Conservation (phyloP, 2,797 vertebrate species). For the Eulemur rubriventer region DNA sequence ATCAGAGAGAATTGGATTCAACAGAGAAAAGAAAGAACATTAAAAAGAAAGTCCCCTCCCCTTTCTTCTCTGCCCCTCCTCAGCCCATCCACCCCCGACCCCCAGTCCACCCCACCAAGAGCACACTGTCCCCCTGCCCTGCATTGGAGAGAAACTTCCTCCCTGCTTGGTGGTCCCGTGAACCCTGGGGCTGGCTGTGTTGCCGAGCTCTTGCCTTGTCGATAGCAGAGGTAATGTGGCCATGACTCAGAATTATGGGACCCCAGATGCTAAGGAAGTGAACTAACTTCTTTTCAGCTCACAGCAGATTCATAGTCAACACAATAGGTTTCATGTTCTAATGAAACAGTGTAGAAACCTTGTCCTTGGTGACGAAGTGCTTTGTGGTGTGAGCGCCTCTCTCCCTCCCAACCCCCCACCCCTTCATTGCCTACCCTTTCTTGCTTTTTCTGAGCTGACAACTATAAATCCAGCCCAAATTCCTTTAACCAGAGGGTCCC, state of each 20-base stretch:
- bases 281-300: constrained; percentile 71
- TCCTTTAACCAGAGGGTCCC: constrained; percentile 70
- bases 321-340: constrained; percentile 72
- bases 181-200: background rate
- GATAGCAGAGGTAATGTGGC: constrained; percentile 74
- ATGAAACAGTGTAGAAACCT: constrained; percentile 80
- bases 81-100: accelerated
- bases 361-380: constrained; percentile 47
- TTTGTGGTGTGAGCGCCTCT: background rate
- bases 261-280: constrained; percentile 69
- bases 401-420: background rate
- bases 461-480: constrained; percentile 73
- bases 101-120: background rate
- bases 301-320: constrained; percentile 50
- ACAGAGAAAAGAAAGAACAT: constrained; percentile 8
- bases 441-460: constrained; percentile 65
- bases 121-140: background rate
- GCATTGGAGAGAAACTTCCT: constrained; percentile 6
- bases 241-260: constrained; percentile 72
- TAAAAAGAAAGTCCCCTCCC: constrained; percentile 14
- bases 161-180: constrained; percentile 20
- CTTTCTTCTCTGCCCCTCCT: background rate
- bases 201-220: constrained; percentile 64
- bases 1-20: background rate
- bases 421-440: background rate